These are phyloP conservation scores for Heliconius melpomene DNA, from an alignment of 1,140 invertebrate species.

Conservation along the genomic window DNA sequence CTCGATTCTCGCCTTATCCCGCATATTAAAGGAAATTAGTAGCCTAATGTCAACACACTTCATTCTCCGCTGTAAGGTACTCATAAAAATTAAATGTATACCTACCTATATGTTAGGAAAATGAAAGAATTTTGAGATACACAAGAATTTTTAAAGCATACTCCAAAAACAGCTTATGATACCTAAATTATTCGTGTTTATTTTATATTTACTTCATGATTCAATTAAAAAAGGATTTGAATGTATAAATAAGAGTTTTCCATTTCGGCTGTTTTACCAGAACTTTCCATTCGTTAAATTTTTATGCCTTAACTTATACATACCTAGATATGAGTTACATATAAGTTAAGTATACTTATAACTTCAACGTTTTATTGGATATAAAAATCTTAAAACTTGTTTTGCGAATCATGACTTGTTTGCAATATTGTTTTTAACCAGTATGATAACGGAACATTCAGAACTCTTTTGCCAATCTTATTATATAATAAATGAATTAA, in stretches of 20 bases:
- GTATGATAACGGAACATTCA: not conserved
- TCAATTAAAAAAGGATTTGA: not conserved
- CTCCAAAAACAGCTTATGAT: not conserved
- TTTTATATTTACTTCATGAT: not conserved
- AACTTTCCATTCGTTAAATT: slow-evolving; percentile 14
- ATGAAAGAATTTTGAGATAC: too few relatives aligned
- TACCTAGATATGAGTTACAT: not conserved
- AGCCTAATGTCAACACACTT: too few relatives aligned
- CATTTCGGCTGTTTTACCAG: not conserved
- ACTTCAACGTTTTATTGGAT: slow-evolving; percentile 13
- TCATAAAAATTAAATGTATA: too few relatives aligned
- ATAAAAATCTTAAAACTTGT: slow-evolving; percentile 18
- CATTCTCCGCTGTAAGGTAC: too few relatives aligned
- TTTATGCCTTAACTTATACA: not conserved
- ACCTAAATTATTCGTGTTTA: not conserved
- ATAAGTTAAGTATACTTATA: not conserved
- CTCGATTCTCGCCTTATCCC: too few relatives aligned
- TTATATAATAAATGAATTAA: not conserved
- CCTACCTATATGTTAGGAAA: too few relatives aligned
- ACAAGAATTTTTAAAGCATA: too few relatives aligned
- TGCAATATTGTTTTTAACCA: slow-evolving; percentile 7
- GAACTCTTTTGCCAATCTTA: not conserved
- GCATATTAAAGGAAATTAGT: too few relatives aligned
- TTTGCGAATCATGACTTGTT: not conserved
- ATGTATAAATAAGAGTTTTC: not conserved